A percentile compares a stretch with the other conserved stretches of the same genome.
phyloP scores from a whole-genome alignment of 1,140 invertebrate species.

The Drosophila aff. region DNA sequence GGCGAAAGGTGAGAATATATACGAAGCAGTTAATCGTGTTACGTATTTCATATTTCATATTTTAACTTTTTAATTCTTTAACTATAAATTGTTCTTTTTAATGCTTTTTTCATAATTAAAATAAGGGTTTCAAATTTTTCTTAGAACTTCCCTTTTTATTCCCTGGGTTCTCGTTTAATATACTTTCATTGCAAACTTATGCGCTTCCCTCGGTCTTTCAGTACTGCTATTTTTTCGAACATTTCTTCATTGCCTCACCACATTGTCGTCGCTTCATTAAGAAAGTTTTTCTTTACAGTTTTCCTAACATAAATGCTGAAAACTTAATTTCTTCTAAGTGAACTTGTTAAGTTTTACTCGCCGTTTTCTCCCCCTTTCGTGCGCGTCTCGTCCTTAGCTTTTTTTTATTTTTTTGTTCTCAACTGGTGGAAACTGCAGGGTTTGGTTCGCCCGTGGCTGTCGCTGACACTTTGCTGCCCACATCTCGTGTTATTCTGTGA shows the following conservation, averaged over 20 bases:
- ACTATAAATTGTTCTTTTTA: neutral
- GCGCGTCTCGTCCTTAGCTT: slow-evolving; percentile 13
- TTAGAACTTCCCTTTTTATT: neutral
- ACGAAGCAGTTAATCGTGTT: neutral
- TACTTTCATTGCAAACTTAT: slow-evolving; percentile 43
- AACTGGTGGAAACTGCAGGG: slow-evolving; percentile 23
- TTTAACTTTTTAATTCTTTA: no score
- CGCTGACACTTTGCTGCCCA: slow-evolving; percentile 65
- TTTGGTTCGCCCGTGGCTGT: slow-evolving; percentile 42
- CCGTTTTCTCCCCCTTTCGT: slow-evolving; percentile 5
- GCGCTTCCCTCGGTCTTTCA: slow-evolving; percentile 11
- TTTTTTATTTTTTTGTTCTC: slow-evolving; percentile 60
- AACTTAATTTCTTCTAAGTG: slow-evolving; percentile 82
- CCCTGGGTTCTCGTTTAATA: slow-evolving; percentile 34
- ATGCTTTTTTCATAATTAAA: neutral
- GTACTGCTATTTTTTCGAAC: slow-evolving; percentile 35
- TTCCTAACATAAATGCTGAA: slow-evolving; percentile 81
- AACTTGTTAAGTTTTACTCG: slow-evolving; percentile 77
- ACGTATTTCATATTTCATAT: no score
- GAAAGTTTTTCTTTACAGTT: slow-evolving; percentile 82
- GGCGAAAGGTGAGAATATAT: slow-evolving; percentile 1
- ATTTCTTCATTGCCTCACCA: slow-evolving; percentile 69
- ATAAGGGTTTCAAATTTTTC: neutral
- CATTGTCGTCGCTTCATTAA: slow-evolving; percentile 81
- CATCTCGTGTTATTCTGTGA: slow-evolving; percentile 20